Percentiles rank a stretch among this genome's conserved stretches.
Conservation (phyloP, 2,888 invertebrate species). For the Petrolisthes cinctipes region DNA sequence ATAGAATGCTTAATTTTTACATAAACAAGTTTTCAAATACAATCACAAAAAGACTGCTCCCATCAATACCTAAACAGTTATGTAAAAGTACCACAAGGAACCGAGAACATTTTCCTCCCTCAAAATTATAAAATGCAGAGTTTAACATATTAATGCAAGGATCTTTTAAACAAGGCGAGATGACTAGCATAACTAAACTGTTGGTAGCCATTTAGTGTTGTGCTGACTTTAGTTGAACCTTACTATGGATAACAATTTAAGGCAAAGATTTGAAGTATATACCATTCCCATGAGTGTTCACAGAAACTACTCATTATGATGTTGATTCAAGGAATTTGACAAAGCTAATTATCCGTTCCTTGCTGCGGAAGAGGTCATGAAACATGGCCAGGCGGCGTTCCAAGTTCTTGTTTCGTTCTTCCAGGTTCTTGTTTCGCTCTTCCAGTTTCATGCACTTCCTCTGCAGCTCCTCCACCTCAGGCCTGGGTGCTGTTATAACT, state of each 20-base stretch:
- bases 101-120: too few species aligned
- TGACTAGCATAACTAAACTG: too few species aligned
- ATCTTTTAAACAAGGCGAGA: too few species aligned
- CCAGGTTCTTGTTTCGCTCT: slow-evolving; percentile 2
- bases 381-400: slow-evolving; percentile 11
- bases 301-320: not conserved
- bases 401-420: not conserved
- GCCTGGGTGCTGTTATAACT: not conserved
- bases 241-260: not conserved
- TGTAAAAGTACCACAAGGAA: too few species aligned
- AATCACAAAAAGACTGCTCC: too few species aligned
- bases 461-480: slow-evolving; percentile 12
- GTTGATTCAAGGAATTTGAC: slow-evolving; percentile 3
- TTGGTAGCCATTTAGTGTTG: not conserved
- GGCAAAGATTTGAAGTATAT: not conserved
- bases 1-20: too few species aligned
- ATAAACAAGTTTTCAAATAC: too few species aligned
- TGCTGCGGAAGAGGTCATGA: slow-evolving; percentile 11
- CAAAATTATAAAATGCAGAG: too few species aligned
- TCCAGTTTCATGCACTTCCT: not conserved
- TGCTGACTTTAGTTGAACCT: not conserved
- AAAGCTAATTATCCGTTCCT: not conserved
- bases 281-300: not conserved
- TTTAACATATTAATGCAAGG: too few species aligned
- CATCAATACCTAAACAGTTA: too few species aligned